Conservation (phyloP, 2,888 invertebrate species). For the Phortica magna region DNA sequence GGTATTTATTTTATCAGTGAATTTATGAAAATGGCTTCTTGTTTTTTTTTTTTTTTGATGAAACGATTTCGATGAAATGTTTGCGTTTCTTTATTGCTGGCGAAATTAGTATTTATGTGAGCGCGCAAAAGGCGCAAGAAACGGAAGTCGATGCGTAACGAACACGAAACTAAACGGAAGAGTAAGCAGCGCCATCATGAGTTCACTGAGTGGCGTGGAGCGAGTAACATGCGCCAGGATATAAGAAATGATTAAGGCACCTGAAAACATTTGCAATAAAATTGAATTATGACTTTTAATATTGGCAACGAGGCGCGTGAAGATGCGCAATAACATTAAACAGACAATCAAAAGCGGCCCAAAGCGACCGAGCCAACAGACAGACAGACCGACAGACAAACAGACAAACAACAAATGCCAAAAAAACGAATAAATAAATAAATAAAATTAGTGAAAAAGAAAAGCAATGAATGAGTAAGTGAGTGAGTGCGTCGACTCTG, state of each 20-base stretch:
- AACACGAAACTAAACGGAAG: slow-evolving; percentile 30
- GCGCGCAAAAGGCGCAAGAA: neutral
- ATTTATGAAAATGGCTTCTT: slow-evolving; percentile 58
- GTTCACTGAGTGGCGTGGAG: neutral
- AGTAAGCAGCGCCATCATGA: neutral
- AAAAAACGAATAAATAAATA: too few species aligned
- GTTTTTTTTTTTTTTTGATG: slow-evolving; percentile 12
- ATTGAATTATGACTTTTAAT: slow-evolving; percentile 76
- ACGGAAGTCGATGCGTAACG: neutral
- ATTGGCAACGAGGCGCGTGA: slow-evolving; percentile 51
- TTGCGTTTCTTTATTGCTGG: slow-evolving; percentile 74
- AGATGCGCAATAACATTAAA: neutral
- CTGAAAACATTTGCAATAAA: slow-evolving; percentile 76
- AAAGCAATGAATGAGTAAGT: too few species aligned
- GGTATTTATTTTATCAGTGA: slow-evolving; percentile 21
- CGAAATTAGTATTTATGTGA: slow-evolving; percentile 77
- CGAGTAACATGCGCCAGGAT: slow-evolving; percentile 58
- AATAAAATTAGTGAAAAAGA: too few species aligned
- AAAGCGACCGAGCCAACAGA: neutral
- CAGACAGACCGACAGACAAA: too few species aligned
- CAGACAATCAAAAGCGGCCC: neutral
- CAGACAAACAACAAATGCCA: too few species aligned
- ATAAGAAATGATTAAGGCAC: slow-evolving; percentile 75
- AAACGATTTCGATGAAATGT: slow-evolving; percentile 1
- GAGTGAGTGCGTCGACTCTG: too few species aligned